Base-by-base conservation (phyloP, 2,888 invertebrate species). In the Trichopria drosophilae region DNA sequence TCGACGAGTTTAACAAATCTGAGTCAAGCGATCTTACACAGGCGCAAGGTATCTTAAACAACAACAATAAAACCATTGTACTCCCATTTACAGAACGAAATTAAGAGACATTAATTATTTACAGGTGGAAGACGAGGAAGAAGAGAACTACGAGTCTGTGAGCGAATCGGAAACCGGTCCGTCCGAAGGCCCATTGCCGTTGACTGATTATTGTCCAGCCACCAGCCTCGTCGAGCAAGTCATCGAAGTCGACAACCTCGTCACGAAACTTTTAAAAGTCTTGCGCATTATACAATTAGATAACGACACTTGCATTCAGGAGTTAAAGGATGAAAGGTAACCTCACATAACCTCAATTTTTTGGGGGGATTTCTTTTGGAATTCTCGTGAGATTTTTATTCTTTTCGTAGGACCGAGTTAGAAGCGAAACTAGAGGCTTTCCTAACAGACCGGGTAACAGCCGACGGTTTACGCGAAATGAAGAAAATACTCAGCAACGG, bases 11-110 rank as follows among this genome's bases (percentile, higher is more conserved):
- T 90, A 31, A 87, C 88, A 64, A 88, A 86, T 72, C 76, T 90
- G 6, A 87, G 89, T 0, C 87, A 88, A 62, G 87, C 89, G 43
- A 88, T 89, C 68, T 80, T 86, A 39, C 82, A 82, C 67, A 82
- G 89, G 1, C 87, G 88, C 65, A 83, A 84, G 59, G 70, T 66
- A 55, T 39, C 42, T 54, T 9, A 29, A n/a, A n/a, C n/a, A n/a
- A n/a, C n/a, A n/a, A n/a, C n/a, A n/a, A n/a, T n/a, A n/a, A n/a
- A n/a, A n/a, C n/a, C n/a, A n/a, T n/a, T n/a, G n/a, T n/a, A n/a
- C n/a, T n/a, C n/a, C n/a, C n/a, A n/a, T n/a, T n/a, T n/a, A n/a
- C n/a, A n/a, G n/a, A n/a, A n/a, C n/a, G n/a, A n/a, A 28, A 28
- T 37, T 42, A 35, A 39, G 9, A 9, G 10, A 19, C 26, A 44